These are phyloP conservation scores for Acrobasis suavella DNA, from an alignment of 2,888 invertebrate genomes.

Conservation along the genomic window DNA sequence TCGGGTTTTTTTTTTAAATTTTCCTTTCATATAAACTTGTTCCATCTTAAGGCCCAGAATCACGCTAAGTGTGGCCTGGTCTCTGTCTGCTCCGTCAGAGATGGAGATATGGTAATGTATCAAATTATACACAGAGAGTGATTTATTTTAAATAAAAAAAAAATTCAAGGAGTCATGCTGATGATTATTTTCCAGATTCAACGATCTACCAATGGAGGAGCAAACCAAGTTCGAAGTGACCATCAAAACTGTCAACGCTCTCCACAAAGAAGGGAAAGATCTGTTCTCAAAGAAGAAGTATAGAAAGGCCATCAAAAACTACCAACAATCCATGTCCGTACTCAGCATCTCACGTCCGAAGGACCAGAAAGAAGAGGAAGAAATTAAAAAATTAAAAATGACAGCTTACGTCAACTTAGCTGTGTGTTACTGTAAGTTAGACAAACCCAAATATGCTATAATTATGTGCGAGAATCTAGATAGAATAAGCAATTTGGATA, in stretches of 20 bases:
- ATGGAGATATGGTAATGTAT: too few species aligned
- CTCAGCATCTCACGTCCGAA: slow-evolving; percentile 52
- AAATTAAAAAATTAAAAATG: slow-evolving; percentile 55
- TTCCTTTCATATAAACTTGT: too few species aligned
- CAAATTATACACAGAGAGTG: too few species aligned
- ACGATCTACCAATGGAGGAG: slow-evolving; percentile 60
- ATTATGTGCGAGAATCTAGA: slow-evolving; percentile 65
- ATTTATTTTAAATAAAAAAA: too few species aligned
- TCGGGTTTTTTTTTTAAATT: too few species aligned
- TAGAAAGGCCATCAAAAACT: slow-evolving; percentile 52
- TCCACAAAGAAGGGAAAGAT: slow-evolving; percentile 57
- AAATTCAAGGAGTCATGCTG: too few species aligned
- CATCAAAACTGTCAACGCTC: slow-evolving; percentile 54
- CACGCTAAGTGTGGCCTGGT: too few species aligned
- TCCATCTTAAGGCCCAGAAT: too few species aligned
- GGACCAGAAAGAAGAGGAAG: slow-evolving; percentile 41
- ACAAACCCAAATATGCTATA: slow-evolving; percentile 62
- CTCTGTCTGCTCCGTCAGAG: too few species aligned
- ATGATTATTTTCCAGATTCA: slow-evolving; percentile 67
- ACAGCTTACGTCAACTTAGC: slow-evolving; percentile 62
- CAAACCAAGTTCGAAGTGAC: slow-evolving; percentile 62
- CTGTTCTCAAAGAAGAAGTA: slow-evolving; percentile 53
- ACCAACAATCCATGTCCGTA: slow-evolving; percentile 61
- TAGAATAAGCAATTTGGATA: slow-evolving; percentile 53
- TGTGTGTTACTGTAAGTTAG: slow-evolving; percentile 64